Conservation (phyloP, 37 sponge, comb jelly and placozoan species). For the Aplysina aerophoba region DNA sequence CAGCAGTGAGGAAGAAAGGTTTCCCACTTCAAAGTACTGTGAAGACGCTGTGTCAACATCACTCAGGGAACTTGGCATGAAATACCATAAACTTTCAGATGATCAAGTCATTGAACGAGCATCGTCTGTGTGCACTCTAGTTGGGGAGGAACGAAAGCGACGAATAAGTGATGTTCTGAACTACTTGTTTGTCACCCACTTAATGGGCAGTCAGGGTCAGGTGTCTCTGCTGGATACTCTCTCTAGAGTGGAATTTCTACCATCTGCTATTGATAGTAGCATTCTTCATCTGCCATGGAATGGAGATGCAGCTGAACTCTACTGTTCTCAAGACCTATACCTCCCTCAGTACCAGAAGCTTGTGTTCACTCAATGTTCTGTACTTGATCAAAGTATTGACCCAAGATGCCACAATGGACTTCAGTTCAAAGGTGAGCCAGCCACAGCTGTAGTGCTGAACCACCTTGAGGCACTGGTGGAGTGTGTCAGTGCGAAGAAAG, state of each 20-base stretch:
- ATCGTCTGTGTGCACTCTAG: background rate
- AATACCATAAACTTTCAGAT: constrained; percentile 22
- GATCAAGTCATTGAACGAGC: constrained; percentile 55
- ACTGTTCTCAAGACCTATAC: constrained; percentile 8
- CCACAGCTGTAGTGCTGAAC: constrained; percentile 27
- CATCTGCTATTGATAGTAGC: constrained; percentile 34
- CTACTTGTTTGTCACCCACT: background rate
- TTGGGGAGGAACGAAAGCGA: background rate
- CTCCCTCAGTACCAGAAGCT: background rate
- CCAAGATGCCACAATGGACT: background rate
- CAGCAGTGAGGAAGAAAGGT: constrained; percentile 41
- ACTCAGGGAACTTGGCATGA: constrained; percentile 48
- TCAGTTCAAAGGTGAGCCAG: constrained; percentile 9
- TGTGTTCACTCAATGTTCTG: constrained; percentile 32
- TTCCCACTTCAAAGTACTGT: constrained; percentile 38
- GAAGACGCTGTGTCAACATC: background rate
- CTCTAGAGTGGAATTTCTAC: constrained; percentile 48
- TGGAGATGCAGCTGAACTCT: constrained; percentile 37
- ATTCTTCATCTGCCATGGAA: constrained; percentile 35
- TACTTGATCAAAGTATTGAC: constrained; percentile 5
- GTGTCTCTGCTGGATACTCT: background rate
- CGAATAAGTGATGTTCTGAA: background rate
- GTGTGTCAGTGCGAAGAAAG: too few relatives aligned
- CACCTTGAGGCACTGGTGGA: constrained; percentile 37
- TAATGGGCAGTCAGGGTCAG: background rate